Conservation (phyloP, 2,797 vertebrate species). For the Lemur catta region DNA sequence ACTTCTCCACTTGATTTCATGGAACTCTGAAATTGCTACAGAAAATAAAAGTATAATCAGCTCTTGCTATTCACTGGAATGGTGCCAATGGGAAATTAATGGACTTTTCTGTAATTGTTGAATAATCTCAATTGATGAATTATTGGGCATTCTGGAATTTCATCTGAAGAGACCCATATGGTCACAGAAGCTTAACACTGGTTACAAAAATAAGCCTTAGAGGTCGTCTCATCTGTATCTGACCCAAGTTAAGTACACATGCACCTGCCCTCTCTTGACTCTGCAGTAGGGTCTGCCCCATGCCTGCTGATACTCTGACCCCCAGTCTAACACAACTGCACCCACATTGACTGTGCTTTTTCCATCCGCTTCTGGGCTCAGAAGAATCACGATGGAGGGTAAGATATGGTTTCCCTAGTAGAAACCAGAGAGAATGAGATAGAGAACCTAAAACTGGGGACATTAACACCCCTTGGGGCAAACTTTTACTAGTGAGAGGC, state of each 20-base stretch:
- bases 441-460: not conserved
- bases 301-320: not conserved
- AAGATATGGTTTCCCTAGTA: not conserved
- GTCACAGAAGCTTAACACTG: not conserved
- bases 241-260: not conserved
- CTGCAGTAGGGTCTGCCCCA: not conserved
- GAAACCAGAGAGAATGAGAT: not conserved
- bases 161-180: not conserved
- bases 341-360: rapidly evolving
- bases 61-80: slow-evolving; percentile 17
- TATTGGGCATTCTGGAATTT: slow-evolving; percentile 1
- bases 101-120: slow-evolving; percentile 39
- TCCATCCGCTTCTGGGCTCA: not conserved
- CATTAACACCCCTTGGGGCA: rapidly evolving
- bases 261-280: not conserved
- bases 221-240: not conserved
- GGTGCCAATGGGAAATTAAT: slow-evolving; percentile 47
- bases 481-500: not conserved
- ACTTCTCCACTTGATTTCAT: slow-evolving; percentile 30
- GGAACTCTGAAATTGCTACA: slow-evolving; percentile 24
- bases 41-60: not conserved
- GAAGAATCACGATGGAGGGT: not conserved
- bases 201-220: not conserved
- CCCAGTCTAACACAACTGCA: not conserved
- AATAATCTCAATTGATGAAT: not conserved